A percentile compares a stretch with the other conserved stretches of the same genome.
Conservation (phyloP, 2,113 vertebrate species). For the Nansenia antarctica region DNA sequence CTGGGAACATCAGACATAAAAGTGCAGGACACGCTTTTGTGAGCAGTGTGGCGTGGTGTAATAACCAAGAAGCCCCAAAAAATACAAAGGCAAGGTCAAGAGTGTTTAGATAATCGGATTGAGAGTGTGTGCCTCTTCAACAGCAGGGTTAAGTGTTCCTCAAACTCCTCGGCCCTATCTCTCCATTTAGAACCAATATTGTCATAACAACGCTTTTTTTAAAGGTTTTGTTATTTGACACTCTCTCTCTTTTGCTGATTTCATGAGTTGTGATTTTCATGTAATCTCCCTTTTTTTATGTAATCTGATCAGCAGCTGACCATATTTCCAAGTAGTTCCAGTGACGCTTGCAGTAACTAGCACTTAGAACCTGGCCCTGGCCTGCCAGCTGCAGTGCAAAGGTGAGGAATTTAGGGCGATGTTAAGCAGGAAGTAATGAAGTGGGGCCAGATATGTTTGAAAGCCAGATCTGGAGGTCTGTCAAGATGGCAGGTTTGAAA, state of each 20-base stretch:
- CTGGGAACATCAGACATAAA: neutral
- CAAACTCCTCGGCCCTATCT: neutral
- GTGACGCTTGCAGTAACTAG: no score
- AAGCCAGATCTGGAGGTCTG: neutral
- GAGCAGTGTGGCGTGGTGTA: neutral
- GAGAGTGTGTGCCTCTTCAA: neutral
- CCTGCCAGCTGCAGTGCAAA: neutral
- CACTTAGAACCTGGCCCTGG: neutral
- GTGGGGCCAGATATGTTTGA: neutral
- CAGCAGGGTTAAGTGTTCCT: neutral
- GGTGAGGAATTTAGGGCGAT: constrained; percentile 8
- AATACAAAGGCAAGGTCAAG: constrained; percentile 1
- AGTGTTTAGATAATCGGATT: neutral
- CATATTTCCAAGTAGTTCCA: no score
- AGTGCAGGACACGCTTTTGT: neutral
- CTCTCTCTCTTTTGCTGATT: constrained; percentile 1
- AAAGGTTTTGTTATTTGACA: neutral
- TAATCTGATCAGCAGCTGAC: no score
- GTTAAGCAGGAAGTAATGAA: neutral
- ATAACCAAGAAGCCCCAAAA: neutral
- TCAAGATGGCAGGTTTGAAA: neutral
- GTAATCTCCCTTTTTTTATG: neutral
- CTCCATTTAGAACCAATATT: neutral
- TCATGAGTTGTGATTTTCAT: neutral
- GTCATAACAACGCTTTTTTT: neutral